Evolutionary conservation across 2,888 invertebrate species (phyloP).

Genomic region (Tetragnatha montana): DNA sequence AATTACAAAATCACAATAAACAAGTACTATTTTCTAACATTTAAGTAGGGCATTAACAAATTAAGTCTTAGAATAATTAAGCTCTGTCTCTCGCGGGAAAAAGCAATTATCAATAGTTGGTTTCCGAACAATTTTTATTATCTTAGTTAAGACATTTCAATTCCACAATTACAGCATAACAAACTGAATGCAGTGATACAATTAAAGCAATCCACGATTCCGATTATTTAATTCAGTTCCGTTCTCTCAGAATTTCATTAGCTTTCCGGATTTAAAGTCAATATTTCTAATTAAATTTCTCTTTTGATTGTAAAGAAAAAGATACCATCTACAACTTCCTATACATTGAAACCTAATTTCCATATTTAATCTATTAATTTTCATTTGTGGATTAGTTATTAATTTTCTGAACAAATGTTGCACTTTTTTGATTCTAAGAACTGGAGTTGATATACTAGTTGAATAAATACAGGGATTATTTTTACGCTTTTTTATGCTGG

Average conservation of each 20-base stretch:
- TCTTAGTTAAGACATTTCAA: not conserved
- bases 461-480: not conserved
- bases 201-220: constrained; percentile 15
- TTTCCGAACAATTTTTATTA: not conserved
- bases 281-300: constrained; percentile 18
- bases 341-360: not conserved
- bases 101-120: not conserved
- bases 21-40: not conserved
- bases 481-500: not conserved
- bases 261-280: not conserved
- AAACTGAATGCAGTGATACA: constrained; percentile 13
- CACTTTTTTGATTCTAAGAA: not conserved
- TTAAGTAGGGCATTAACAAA: not conserved
- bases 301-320: not conserved
- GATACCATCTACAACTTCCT: not conserved
- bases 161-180: not conserved
- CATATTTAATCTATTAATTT: constrained; percentile 27
- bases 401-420: not conserved
- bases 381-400: not conserved
- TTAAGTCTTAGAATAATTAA: not conserved
- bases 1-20: not conserved
- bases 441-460: not conserved
- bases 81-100: not conserved
- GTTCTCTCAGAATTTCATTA: constrained; percentile 2
- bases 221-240: not conserved